Evolutionary conservation across 2,888 invertebrate genomes (phyloP).

Genomic region (Mythimna vitellina): DNA sequence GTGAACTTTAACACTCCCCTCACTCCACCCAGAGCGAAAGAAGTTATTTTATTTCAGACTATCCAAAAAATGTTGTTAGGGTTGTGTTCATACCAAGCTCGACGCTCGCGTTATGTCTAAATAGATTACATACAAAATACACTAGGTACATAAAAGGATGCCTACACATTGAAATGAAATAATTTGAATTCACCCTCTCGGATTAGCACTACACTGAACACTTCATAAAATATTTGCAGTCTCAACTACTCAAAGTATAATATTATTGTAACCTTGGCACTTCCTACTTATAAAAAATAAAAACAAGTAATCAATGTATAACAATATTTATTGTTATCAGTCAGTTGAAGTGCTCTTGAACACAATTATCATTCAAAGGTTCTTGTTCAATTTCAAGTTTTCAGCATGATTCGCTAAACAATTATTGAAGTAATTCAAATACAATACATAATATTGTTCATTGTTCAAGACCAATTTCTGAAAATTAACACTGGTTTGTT

Average conservation of each 20-base stretch:
- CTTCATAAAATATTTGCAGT: neutral
- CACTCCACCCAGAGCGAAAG: no score
- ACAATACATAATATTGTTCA: constrained; percentile 22
- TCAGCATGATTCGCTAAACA: constrained; percentile 28
- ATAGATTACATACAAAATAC: no score
- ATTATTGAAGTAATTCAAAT: constrained; percentile 34
- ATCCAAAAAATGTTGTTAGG: no score
- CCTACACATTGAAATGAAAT: no score
- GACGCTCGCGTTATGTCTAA: no score
- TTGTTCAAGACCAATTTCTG: constrained; percentile 23
- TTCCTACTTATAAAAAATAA: neutral
- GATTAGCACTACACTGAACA: no score
- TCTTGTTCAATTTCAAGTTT: constrained; percentile 8
- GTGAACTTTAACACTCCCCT: no score
- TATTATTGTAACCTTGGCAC: constrained; percentile 3
- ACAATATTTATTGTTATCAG: constrained; percentile 53
- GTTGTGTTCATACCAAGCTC: no score
- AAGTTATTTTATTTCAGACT: no score
- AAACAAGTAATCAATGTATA: constrained; percentile 27
- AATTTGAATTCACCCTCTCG: no score
- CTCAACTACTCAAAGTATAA: neutral
- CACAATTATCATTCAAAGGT: constrained; percentile 35
- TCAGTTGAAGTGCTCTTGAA: constrained; percentile 38
- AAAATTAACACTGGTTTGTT: constrained; percentile 26
- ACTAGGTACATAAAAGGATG: no score